These are phyloP conservation scores for Dasypus novemcinctus DNA, from an alignment of 2,113 vertebrate species.

Conservation along the genomic window DNA sequence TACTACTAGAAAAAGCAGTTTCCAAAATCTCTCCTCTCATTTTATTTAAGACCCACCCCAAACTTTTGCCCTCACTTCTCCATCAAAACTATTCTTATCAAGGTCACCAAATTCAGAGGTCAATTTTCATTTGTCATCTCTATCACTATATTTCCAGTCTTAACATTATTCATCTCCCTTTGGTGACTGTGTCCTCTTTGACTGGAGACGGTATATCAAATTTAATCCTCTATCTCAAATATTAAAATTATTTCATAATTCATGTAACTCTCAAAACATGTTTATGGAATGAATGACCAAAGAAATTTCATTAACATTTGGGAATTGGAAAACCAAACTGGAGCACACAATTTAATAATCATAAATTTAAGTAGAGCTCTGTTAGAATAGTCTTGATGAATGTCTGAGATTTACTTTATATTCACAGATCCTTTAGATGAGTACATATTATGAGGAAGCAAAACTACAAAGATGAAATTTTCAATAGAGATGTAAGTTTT, in stretches of 20 bases:
- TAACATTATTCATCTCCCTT: neutral
- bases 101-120: neutral
- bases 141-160: neutral
- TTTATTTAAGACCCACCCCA: neutral
- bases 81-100: neutral
- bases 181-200: neutral
- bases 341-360: neutral
- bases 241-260: slow-evolving; percentile 19
- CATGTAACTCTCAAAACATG: neutral
- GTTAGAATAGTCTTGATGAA: neutral
- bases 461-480: neutral
- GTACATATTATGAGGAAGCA: neutral
- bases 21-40: neutral
- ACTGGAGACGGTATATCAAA: neutral
- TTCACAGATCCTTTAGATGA: neutral
- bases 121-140: neutral
- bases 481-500: neutral
- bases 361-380: neutral
- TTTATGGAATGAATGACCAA: neutral
- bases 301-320: neutral
- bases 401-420: neutral
- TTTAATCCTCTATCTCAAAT: neutral
- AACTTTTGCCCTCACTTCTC: neutral
- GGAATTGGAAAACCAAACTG: neutral
- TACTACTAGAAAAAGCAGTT: neutral